Percentiles rank a stretch among this genome's conserved stretches.
Evolutionary conservation across 2,797 vertebrate species (phyloP).

Genomic region (Pantherophis vulpinus): DNA sequence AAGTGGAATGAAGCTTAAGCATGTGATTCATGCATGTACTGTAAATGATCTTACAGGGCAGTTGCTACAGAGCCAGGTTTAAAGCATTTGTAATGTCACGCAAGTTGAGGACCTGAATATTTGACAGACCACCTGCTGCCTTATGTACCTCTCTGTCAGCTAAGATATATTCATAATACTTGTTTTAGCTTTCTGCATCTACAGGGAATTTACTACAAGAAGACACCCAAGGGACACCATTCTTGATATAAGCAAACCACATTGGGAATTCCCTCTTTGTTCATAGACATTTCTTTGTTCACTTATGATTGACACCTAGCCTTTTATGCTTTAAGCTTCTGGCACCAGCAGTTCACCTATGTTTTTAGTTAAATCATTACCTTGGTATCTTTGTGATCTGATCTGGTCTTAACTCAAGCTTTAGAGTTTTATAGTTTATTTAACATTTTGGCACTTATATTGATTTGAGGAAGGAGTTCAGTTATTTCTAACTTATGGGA

Average conservation of each 20-base stretch:
- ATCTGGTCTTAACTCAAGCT: neutral
- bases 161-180: neutral
- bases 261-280: neutral
- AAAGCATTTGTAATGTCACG: neutral
- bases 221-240: neutral
- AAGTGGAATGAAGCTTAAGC: neutral
- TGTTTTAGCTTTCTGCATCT: neutral
- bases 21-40: neutral
- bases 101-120: neutral
- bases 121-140: neutral
- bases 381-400: neutral
- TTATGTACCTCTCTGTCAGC: neutral
- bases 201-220: neutral
- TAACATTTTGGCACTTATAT: neutral
- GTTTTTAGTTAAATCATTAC: neutral
- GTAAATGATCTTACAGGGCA: neutral
- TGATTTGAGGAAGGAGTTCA: neutral
- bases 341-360: neutral
- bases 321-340: neutral
- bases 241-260: neutral
- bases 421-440: neutral
- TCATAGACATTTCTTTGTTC: neutral
- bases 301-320: neutral
- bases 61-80: neutral
- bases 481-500: neutral